A percentile compares a stretch with the other conserved stretches of the same genome.
Conservation (phyloP, 2,797 vertebrate species). For the Potorous gilbertii region DNA sequence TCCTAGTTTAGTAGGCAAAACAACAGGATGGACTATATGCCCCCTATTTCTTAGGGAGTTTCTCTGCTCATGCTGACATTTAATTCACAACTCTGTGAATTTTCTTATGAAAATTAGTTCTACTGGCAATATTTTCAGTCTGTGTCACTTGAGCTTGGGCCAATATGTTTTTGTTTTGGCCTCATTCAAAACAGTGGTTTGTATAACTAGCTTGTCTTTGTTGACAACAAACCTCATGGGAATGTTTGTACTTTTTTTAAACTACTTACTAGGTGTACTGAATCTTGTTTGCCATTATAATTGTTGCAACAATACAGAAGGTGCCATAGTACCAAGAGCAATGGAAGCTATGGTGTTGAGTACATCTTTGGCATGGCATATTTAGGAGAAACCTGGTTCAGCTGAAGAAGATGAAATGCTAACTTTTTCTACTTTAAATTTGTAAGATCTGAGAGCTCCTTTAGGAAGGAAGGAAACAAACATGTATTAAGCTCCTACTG, state of each 20-base stretch:
- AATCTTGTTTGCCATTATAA: neutral
- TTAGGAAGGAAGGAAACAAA: neutral
- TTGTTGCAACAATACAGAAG: neutral
- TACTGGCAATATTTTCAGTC: neutral
- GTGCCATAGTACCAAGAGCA: neutral
- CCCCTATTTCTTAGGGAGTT: slow-evolving; percentile 20
- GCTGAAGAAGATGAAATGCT: neutral
- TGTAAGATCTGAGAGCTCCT: neutral
- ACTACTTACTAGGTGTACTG: neutral
- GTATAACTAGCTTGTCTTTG: neutral
- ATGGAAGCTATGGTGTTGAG: neutral
- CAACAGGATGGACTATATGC: neutral
- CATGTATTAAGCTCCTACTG: neutral
- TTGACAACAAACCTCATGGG: neutral
- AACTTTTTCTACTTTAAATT: neutral
- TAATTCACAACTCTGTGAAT: slow-evolving; percentile 21
- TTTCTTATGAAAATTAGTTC: neutral
- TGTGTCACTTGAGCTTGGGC: neutral
- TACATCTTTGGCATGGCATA: neutral
- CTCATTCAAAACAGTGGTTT: neutral
- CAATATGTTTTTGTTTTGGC: neutral
- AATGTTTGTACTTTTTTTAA: slow-evolving; percentile 21
- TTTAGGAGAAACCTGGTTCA: neutral
- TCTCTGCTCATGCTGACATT: slow-evolving; percentile 2
- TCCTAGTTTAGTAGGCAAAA: neutral